Base-by-base conservation (phyloP, 2,888 invertebrate genomes). In the Drosophila ustulata region DNA sequence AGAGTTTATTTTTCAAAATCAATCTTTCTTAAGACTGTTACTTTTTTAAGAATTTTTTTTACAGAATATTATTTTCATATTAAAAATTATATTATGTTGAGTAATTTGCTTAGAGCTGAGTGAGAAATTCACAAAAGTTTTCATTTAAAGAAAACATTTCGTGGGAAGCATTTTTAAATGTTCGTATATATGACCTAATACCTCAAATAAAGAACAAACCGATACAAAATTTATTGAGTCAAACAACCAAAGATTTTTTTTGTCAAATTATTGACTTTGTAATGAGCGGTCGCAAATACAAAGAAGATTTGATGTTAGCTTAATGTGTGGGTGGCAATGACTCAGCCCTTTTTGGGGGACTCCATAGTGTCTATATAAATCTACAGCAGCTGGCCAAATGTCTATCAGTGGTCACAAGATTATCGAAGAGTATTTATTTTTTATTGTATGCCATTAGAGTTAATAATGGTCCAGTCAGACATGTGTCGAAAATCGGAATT, bases 401-500 rank as follows among this genome's bases (percentile, higher is more conserved):
- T 7, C 32, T 2, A 51, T 4, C 26, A 28, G 51, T 3, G 3
- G 23, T 1, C 11, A 34, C 39, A 43, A 30, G 37, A 56, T 13
- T 43, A 23, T 43, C 41, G 32, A 53, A 46, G 55, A 37, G 55
- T 18, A 26, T 75, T 57, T 13, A 9, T 5, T 34, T 34, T 25
- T 57, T 30, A 65, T 58, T 61, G 26, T 26, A 64, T 39, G 68
- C 53, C 50, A 67, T 67, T 68, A 59, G 63, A 50, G 72, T 71
- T 61, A 69, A 77, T 63, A 62, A 70, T 73, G 58, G 70, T 51
- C 65, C 51, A 76, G 66, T 39, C 74, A 30, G 62, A 70, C 81
- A 83, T 69, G 66, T 83, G 76, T 74, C 74, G 65, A 83, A 83
- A 72, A 77, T 46, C 69, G 84, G 81, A 83, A 81, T 82, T 82